phyloP scores from a whole-genome alignment of 1,140 invertebrate species.

The Antheraea pernyi region DNA sequence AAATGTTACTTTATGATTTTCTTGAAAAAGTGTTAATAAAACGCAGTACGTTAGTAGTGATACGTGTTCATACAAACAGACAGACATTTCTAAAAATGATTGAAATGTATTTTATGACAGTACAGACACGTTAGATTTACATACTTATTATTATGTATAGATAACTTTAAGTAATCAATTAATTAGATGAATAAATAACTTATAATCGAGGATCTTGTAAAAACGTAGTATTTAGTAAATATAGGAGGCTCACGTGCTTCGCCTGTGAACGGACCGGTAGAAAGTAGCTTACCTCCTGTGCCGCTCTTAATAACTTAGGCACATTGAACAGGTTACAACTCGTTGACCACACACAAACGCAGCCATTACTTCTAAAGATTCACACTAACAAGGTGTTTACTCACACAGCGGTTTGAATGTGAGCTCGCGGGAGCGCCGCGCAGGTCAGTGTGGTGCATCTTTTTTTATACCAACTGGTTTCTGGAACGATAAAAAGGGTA shows the following conservation, averaged over 20 bases:
- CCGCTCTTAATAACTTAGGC: slow-evolving; percentile 66
- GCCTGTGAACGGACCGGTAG: slow-evolving; percentile 48
- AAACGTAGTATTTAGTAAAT: background rate
- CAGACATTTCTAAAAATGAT: too few relatives aligned
- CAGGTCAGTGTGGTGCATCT: slow-evolving; percentile 63
- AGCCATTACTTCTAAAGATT: slow-evolving; percentile 20
- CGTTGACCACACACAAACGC: slow-evolving; percentile 38
- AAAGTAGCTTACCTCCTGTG: slow-evolving; percentile 72
- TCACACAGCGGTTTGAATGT: slow-evolving; percentile 23
- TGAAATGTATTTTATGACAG: too few relatives aligned
- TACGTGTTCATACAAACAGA: too few relatives aligned
- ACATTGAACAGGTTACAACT: slow-evolving; percentile 66
- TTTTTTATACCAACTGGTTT: slow-evolving; percentile 70
- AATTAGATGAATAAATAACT: too few relatives aligned
- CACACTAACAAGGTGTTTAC: slow-evolving; percentile 18
- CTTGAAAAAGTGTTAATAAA: too few relatives aligned
- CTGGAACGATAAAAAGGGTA: slow-evolving; percentile 57
- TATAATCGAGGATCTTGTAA: background rate
- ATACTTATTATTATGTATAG: too few relatives aligned
- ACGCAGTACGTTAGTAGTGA: too few relatives aligned
- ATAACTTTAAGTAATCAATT: too few relatives aligned
- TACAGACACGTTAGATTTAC: too few relatives aligned
- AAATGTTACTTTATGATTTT: too few relatives aligned
- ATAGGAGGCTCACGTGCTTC: slow-evolving; percentile 23
- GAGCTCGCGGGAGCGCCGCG: slow-evolving; percentile 51